Evolutionary conservation across 1,140 invertebrate genomes (phyloP), one percentile per base, ranked within the genome.

Genomic region (Homarus americanus): DNA sequence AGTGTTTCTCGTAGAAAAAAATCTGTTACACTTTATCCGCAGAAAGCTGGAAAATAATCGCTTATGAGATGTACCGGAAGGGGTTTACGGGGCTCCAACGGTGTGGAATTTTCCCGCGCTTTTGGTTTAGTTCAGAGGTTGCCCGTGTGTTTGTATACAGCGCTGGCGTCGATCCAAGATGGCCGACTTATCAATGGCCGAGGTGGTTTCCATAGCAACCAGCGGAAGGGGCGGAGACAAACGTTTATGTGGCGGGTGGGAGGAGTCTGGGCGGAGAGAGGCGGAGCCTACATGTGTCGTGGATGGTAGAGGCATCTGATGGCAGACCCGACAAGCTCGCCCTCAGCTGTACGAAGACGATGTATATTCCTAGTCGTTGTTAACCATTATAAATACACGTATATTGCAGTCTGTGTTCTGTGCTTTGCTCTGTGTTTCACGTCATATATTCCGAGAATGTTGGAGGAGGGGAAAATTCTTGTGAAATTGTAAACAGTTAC

Each of bases 161-260:
- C 82, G 82, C 63, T 84, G 82, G 32, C 58, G 36, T 72, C 36
- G 82, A 72, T 84, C 63, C 82, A 84, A 84, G 82, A 84, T 84
- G 82, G 82, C 82, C 82, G 82, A 32, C 82, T 12, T 72, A 38
- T 36, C 66, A 58, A 66, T 58, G 82, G 82, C 44, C 82, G 82
- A 44, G 38, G 63, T 34, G 32, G 82, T 84, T 69, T 72, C 82
- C 82, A 84, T 84, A 20, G 63, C 63, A 72, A 84, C 82, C 32
- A 32, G 24, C 32, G 38, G 24, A 15, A 84, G 4, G 58, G 44
- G 63, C 63, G 63, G 12, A 63, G 63, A 53, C 24, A 69, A 53
- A 36, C 20, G 24, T 12, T 38, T 63, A 1, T 3, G 24, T 28
- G n/a, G 63, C 3, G 82, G 15, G 15, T 7, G 79, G 49, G 79